Base-by-base conservation (phyloP, 2,888 invertebrate genomes). In the Allolobophora icterica region DNA sequence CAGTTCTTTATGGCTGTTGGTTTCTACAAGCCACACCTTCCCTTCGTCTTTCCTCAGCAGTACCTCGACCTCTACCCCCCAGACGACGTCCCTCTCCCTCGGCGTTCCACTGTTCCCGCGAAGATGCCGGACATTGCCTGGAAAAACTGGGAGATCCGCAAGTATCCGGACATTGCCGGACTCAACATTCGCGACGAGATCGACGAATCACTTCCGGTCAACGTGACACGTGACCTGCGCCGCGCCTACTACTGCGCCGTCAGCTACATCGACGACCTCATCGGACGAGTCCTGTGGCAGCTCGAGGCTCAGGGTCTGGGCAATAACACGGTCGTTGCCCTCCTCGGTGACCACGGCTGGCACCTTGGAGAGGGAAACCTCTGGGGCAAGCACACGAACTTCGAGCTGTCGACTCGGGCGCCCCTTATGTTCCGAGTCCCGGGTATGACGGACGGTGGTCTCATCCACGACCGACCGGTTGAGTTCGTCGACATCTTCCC, bases 401-500 rank as follows among this genome's bases (percentile, higher is more conserved):
- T 94, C 90, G 93, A 94, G 89, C 90, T 93, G 0, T 92, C 93
- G 1, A 93, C 93, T 5, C 94, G 93, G 87, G 93, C 93, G 21
- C 94, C 94, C 0, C 93, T 94, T 93, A 93, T 94, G 93, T 90
- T 94, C 19, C 92, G 89, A 33, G 91, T 94, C 58, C 94, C 94
- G 4, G 94, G 94, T 40, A 34, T 93, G 35, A 94, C 94, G 0
- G 93, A 93, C 84, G 33, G 91, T 15, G 93, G 93, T 17, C 91
- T 93, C 0, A 92, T 92, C 17, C 93, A 93, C 21, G 93, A 93
- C 87, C 24, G 92, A 38, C 92, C 94, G 3, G 93, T 93, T 30
- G 94, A 94, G 91, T 93, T 93, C 91, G 93, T 94, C 33, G 94
- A 94, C 90, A 91, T 94, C 5, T 94, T 93, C 90, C 94, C 94